A percentile compares a stretch with the other conserved stretches of the same genome.
phyloP scores from a whole-genome alignment of 2,797 vertebrate genomes.

The Astyanax mexicanus region DNA sequence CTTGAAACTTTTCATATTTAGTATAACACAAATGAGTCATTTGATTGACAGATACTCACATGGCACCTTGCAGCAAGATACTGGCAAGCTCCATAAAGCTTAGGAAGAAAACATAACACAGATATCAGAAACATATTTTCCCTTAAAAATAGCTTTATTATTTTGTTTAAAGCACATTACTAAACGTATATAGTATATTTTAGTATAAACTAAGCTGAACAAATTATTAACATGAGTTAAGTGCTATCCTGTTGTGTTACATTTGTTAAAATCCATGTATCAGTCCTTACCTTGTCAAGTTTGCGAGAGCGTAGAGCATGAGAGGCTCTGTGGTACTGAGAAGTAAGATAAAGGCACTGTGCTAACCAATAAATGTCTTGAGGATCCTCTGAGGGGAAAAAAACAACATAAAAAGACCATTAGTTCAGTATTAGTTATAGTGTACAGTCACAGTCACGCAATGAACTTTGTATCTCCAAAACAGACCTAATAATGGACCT shows the following conservation, averaged over 20 bases:
- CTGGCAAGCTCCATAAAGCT: slow-evolving; percentile 95
- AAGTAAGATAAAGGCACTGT: slow-evolving; percentile 96
- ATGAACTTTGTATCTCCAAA: too few species aligned
- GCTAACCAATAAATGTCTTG: slow-evolving; percentile 98
- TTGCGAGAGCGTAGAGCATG: slow-evolving; percentile 95
- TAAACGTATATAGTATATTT: too few species aligned
- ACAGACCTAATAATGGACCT: too few species aligned
- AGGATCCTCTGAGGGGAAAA: slow-evolving; percentile 85
- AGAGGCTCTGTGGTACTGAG: slow-evolving; percentile 97
- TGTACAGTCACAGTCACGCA: too few species aligned
- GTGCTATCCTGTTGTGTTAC: too few species aligned
- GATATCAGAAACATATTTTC: neutral
- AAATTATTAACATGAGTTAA: too few species aligned
- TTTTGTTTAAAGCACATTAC: too few species aligned
- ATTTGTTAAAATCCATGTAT: too few species aligned
- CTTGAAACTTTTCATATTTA: neutral
- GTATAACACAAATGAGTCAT: neutral
- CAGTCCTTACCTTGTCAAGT: slow-evolving; percentile 89
- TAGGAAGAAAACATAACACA: slow-evolving; percentile 48
- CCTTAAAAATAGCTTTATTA: too few species aligned
- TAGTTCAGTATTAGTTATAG: too few species aligned
- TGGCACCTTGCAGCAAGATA: slow-evolving; percentile 98
- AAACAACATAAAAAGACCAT: neutral
- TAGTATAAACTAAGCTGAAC: too few species aligned
- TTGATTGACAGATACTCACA: slow-evolving; percentile 82